Percentiles rank a stretch among this genome's conserved stretches.
Evolutionary conservation across 2,888 invertebrate species (phyloP).

Genomic region (Entomobrya proxima): DNA sequence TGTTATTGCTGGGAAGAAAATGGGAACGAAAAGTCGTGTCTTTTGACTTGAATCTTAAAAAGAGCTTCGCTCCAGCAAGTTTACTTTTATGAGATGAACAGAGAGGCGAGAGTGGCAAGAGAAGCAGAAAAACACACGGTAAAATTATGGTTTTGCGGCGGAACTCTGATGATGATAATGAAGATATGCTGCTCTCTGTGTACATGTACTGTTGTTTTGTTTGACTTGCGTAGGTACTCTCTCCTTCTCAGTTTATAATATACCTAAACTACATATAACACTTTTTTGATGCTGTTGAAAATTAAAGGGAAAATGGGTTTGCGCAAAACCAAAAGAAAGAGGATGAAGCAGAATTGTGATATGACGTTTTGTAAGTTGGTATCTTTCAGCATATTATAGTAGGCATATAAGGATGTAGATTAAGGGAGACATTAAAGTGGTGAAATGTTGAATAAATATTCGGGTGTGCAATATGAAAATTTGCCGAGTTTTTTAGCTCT

Average conservation of each 20-base stretch:
- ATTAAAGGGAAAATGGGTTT: neutral
- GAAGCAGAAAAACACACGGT: neutral
- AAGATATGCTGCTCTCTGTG: too few relatives aligned
- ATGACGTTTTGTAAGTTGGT: neutral
- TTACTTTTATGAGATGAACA: neutral
- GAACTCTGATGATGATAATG: neutral
- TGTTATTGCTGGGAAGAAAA: too few relatives aligned
- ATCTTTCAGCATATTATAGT: neutral
- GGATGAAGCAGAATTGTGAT: neutral
- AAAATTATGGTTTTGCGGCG: neutral
- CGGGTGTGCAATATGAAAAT: too few relatives aligned
- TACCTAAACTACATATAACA: too few relatives aligned
- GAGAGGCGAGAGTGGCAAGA: too few relatives aligned
- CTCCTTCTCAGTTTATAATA: too few relatives aligned
- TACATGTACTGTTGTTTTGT: too few relatives aligned
- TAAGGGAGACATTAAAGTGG: too few relatives aligned
- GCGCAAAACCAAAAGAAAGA: neutral
- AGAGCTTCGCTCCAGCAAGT: neutral
- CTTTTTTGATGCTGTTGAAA: neutral
- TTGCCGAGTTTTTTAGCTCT: too few relatives aligned
- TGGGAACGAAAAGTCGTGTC: neutral
- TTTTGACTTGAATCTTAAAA: neutral
- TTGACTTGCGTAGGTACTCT: too few relatives aligned
- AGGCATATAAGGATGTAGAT: too few relatives aligned
- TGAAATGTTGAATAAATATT: too few relatives aligned